Base-by-base conservation (phyloP, 53 echinoderm and acorn worm genomes). In the Henricia sp. region DNA sequence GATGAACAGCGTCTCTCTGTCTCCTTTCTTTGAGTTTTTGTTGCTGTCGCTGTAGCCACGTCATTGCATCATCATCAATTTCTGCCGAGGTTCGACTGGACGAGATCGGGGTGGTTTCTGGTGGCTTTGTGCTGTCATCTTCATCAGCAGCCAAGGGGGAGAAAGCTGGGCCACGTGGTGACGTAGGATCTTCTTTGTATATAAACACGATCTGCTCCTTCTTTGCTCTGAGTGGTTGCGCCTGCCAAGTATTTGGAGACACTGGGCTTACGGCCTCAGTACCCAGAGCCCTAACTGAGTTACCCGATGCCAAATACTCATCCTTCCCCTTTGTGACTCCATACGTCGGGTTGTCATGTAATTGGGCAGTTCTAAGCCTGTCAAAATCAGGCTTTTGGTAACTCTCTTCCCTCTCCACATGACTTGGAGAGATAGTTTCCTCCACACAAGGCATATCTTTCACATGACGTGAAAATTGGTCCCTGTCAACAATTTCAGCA, bases 41-140 rank as follows among this genome's bases (percentile, higher is more conserved):
- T 71, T 99, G 99, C 77, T 99, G 99, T 73, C 73, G 90, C 67
- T 89, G 89, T 12, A 99, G 87, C 99, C 99, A 99, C 32, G 83
- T 83, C 66, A 92, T 55, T 20, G 94, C 89, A 62, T 91, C 92
- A 37, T 90, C 88, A 0, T 80, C 67, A 13, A 67, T 85, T 23
- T 88, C 88, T 68, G 41, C 50, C 12, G 87, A 62, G 24, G 89
- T 42, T 25, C 83, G 86, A 11, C 25, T 11, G 0, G 55, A 26
- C 12, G 44, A 85, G 13, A 41, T 23, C 24, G 42, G 20, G 16
- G 71, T 30, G 8, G 12, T 43, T n/a, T 76, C 43, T 52, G 73
- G 67, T 6, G 67, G 68, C 37, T 27, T 64, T 10, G 9, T 19
- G 2, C 56, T 21, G 24, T 72, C 36, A 19, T 86, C 86, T 25